Conservation (phyloP, 2,797 vertebrate genomes). For the Microchirus variegatus region DNA sequence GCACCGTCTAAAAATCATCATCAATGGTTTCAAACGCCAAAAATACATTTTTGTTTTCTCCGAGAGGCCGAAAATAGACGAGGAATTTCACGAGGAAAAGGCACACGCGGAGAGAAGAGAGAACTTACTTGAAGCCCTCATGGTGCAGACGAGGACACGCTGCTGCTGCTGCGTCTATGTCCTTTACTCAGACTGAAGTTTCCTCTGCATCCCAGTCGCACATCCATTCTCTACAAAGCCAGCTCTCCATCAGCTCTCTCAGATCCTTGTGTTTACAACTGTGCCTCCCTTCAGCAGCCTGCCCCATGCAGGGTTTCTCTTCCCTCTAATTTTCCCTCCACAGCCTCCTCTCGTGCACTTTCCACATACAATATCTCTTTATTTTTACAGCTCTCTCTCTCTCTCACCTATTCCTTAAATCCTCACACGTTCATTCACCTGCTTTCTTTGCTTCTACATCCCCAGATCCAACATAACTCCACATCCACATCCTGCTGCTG, state of each 20-base stretch:
- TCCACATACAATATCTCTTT: constrained; percentile 53
- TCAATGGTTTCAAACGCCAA: no score
- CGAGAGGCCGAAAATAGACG: constrained; percentile 44
- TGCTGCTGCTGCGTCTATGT: constrained; percentile 43
- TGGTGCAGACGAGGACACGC: constrained; percentile 53
- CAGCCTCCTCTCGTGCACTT: constrained; percentile 49
- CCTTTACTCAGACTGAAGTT: constrained; percentile 30
- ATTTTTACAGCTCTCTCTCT: neutral
- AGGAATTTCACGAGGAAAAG: constrained; percentile 8
- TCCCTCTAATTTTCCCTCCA: constrained; percentile 68
- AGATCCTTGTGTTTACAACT: constrained; percentile 56
- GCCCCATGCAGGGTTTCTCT: constrained; percentile 65
- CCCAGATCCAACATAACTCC: constrained; percentile 5
- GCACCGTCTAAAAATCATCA: constrained; percentile 56
- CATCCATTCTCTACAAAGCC: constrained; percentile 23
- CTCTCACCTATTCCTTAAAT: neutral
- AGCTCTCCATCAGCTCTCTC: constrained; percentile 47
- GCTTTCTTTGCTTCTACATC: constrained; percentile 15
- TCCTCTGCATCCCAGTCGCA: constrained; percentile 46
- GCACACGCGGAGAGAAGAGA: neutral
- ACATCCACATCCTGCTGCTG: constrained; percentile 30
- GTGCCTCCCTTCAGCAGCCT: constrained; percentile 56
- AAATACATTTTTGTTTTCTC: neutral
- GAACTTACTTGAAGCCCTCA: constrained; percentile 76
- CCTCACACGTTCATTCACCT: constrained; percentile 11